Evolutionary conservation across 2,888 invertebrate species (phyloP).

Genomic region (Actias luna): DNA sequence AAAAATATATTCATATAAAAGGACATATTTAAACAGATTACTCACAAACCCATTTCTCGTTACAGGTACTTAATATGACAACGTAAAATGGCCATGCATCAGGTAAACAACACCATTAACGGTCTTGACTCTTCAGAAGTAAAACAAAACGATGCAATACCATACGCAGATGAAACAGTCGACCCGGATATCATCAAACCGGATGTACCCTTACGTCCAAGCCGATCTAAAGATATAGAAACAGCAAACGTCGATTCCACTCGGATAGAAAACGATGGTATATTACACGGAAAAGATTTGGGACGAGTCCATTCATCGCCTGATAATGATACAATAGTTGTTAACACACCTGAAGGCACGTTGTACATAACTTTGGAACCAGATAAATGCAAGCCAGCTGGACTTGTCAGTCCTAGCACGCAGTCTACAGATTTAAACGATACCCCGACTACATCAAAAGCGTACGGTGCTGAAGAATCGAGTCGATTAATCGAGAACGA

Average conservation of each 20-base stretch:
- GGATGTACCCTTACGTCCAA: constrained; percentile 48
- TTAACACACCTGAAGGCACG: constrained; percentile 74
- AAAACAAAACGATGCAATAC: constrained; percentile 43
- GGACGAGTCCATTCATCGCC: constrained; percentile 63
- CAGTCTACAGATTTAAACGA: constrained; percentile 49
- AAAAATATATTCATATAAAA: no score
- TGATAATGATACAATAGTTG: constrained; percentile 71
- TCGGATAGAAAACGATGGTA: constrained; percentile 33
- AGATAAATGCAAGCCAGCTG: constrained; percentile 43
- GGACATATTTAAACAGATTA: not conserved
- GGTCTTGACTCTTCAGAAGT: constrained; percentile 70
- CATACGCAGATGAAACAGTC: constrained; percentile 58
- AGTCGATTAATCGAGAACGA: constrained; percentile 56
- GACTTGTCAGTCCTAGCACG: constrained; percentile 35
- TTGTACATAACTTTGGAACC: constrained; percentile 73
- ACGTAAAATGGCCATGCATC: constrained; percentile 50
- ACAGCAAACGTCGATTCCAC: constrained; percentile 30
- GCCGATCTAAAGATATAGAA: constrained; percentile 43
- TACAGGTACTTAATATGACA: constrained; percentile 62
- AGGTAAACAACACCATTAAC: constrained; percentile 50
- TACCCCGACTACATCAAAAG: constrained; percentile 54
- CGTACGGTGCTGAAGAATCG: constrained; percentile 54
- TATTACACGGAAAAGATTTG: constrained; percentile 61
- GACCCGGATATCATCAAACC: constrained; percentile 47
- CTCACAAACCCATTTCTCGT: constrained; percentile 26